Percentiles rank a stretch among this genome's conserved stretches.
Evolutionary conservation across 64 coral and sea anemone genomes (phyloP).

Genomic region (Dendrophyllia cribrosa): DNA sequence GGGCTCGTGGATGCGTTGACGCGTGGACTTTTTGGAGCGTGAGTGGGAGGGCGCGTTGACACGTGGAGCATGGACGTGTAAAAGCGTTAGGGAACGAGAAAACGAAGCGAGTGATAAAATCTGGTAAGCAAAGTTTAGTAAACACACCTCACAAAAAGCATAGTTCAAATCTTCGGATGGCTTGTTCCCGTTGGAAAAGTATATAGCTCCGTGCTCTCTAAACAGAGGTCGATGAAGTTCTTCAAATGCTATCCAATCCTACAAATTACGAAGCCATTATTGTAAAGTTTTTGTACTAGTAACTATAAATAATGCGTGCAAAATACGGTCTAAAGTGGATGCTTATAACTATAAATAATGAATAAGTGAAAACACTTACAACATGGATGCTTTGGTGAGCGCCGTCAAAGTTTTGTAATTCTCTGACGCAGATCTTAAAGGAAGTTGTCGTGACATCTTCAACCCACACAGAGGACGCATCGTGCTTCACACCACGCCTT

Average conservation of each 20-base stretch:
- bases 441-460: slow-evolving; percentile 19
- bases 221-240: slow-evolving; percentile 63
- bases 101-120: not conserved
- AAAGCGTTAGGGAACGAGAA: no score
- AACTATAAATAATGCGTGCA: no score
- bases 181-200: slow-evolving; percentile 62
- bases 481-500: slow-evolving; percentile 31
- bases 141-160: slow-evolving; percentile 78
- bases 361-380: not conserved
- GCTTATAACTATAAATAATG: not conserved
- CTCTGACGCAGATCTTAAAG: slow-evolving; percentile 36
- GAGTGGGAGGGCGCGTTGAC: no score
- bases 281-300: not conserved
- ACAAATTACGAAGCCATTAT: not conserved
- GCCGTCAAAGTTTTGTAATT: slow-evolving; percentile 39
- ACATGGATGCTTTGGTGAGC: slow-evolving; percentile 17
- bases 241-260: slow-evolving; percentile 83
- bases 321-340: no score
- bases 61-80: no score
- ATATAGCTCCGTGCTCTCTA: slow-evolving; percentile 57
- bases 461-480: slow-evolving; percentile 16
- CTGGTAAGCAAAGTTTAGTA: no score
- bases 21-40: no score
- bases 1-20: no score
- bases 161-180: slow-evolving; percentile 65